Evolutionary conservation across 2,888 invertebrate genomes (phyloP).

Genomic region (Caenorhabditis parvicauda): DNA sequence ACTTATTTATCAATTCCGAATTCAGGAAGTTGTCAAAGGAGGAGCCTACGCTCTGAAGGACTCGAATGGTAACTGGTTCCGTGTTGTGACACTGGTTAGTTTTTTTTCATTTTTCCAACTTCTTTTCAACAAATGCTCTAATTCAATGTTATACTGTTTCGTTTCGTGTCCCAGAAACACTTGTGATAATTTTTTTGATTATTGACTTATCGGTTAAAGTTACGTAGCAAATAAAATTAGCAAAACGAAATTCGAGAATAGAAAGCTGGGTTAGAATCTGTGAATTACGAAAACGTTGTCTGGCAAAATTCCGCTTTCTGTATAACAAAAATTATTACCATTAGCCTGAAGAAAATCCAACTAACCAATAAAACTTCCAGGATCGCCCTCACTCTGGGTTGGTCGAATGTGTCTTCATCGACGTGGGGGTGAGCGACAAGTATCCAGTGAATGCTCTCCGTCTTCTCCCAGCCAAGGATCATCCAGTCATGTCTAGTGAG

Average conservation of each 20-base stretch:
- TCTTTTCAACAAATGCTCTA: neutral
- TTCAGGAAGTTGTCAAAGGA: conserved; percentile 37
- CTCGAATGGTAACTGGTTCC: conserved; percentile 39
- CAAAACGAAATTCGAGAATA: too few species aligned
- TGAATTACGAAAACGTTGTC: neutral
- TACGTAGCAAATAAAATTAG: too few species aligned
- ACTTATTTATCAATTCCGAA: neutral
- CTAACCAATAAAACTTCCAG: conserved; percentile 6
- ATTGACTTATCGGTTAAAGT: too few species aligned
- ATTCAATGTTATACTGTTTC: neutral
- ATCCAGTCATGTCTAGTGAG: conserved; percentile 33
- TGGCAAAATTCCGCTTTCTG: neutral
- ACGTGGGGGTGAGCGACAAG: conserved; percentile 38
- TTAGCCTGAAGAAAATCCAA: neutral
- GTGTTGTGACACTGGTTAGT: conserved; percentile 32
- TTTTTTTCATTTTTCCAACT: neutral
- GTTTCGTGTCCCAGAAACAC: too few species aligned
- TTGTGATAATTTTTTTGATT: too few species aligned
- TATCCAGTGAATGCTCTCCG: conserved; percentile 35
- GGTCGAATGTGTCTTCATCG: conserved; percentile 38
- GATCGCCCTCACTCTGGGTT: conserved; percentile 33
- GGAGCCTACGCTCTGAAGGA: conserved; percentile 44
- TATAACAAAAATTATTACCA: neutral
- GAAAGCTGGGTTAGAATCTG: too few species aligned
- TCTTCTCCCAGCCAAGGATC: conserved; percentile 26